phyloP scores from a whole-genome alignment of 2,888 invertebrate species.

The Suillia variegata region DNA sequence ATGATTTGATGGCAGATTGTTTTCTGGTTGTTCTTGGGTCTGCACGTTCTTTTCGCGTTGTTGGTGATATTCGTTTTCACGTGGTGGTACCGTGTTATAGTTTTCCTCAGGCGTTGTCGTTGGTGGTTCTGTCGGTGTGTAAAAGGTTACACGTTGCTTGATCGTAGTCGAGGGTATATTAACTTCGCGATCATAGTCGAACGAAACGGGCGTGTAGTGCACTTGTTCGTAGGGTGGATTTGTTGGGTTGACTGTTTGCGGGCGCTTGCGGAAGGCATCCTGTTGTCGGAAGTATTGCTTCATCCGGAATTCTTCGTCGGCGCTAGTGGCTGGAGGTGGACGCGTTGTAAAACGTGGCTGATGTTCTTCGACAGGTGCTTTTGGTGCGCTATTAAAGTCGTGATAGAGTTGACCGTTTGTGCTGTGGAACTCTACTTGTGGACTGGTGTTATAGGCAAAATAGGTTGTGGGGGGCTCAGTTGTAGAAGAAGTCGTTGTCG shows the following conservation, averaged over 20 bases:
- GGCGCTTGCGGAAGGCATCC: conserved; percentile 57
- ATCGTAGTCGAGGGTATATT: conserved; percentile 41
- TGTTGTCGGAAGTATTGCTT: conserved; percentile 60
- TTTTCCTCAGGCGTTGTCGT: conserved; percentile 47
- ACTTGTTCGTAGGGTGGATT: conserved; percentile 49
- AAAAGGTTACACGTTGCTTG: conserved; percentile 50
- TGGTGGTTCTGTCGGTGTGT: conserved; percentile 46
- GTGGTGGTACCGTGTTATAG: conserved; percentile 38
- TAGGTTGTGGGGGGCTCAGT: conserved; percentile 44
- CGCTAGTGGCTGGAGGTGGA: conserved; percentile 40
- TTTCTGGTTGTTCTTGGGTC: conserved; percentile 17
- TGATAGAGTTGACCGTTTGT: conserved; percentile 53
- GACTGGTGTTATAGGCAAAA: conserved; percentile 48
- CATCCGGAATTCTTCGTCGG: conserved; percentile 57
- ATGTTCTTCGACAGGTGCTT: conserved; percentile 32
- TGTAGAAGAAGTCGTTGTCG: conserved; percentile 62
- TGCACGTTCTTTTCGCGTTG: conserved; percentile 25
- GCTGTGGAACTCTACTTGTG: conserved; percentile 52
- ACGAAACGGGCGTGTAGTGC: conserved; percentile 51
- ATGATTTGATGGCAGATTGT: conserved; percentile 44
- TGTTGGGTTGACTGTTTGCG: conserved; percentile 39
- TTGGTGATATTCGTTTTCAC: conserved; percentile 20
- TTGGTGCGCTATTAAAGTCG: conserved; percentile 32
- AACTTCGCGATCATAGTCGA: conserved; percentile 45
- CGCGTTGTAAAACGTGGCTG: conserved; percentile 46